Percentiles rank a stretch among this genome's conserved stretches.
Evolutionary conservation across 2,888 invertebrate genomes (phyloP).

Genomic region (Leptopterna dolabrata): DNA sequence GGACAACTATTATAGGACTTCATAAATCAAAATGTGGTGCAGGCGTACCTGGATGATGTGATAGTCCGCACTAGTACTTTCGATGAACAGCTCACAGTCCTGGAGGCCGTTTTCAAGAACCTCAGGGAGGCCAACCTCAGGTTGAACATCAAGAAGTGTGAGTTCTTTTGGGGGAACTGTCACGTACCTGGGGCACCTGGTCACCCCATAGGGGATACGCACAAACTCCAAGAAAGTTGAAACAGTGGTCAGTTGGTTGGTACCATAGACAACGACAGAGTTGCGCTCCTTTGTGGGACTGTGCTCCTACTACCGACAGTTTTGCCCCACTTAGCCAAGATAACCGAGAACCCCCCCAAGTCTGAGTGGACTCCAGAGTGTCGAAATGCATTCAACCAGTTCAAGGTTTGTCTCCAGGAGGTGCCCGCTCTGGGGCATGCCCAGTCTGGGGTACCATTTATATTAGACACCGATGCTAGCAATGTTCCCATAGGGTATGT

Average conservation of each 20-base stretch:
- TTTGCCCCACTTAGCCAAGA: constrained; percentile 21
- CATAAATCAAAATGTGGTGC: background rate
- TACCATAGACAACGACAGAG: background rate
- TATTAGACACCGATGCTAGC: too few species aligned
- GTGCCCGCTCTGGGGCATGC: constrained; percentile 4
- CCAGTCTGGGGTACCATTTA: too few species aligned
- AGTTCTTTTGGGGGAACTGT: background rate
- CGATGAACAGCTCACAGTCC: background rate
- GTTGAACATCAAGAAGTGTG: constrained; percentile 1
- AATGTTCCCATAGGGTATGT: background rate
- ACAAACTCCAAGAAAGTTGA: background rate
- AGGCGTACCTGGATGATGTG: constrained; percentile 31
- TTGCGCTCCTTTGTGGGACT: background rate
- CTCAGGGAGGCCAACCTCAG: background rate
- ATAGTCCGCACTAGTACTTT: background rate
- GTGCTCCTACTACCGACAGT: background rate
- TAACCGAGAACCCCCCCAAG: background rate
- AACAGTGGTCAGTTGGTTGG: background rate
- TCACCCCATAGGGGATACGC: background rate
- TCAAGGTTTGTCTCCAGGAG: background rate
- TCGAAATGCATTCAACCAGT: background rate
- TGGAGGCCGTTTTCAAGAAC: background rate
- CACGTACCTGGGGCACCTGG: background rate
- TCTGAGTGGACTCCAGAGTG: background rate
- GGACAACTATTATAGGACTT: background rate